Percentiles rank a stretch among this genome's conserved stretches.
Conservation (phyloP, 2,113 vertebrate species). For the Bufo bufo region DNA sequence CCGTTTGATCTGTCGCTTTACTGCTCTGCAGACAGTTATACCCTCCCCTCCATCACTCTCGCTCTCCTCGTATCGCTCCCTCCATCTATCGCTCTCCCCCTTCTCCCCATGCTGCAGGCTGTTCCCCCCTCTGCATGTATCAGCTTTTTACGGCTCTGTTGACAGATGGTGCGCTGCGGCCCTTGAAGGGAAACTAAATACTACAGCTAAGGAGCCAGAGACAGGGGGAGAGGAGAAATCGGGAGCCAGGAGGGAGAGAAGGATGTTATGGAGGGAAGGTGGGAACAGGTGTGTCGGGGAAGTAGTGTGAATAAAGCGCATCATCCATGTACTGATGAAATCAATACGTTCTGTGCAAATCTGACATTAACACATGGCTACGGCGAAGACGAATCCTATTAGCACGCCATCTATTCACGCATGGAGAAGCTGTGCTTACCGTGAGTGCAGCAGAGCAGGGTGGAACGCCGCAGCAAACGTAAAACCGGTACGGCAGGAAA, state of each 20-base stretch:
- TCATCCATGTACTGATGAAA: background rate
- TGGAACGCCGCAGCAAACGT: background rate
- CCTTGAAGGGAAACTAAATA: conserved; percentile 58
- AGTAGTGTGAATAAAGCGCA: background rate
- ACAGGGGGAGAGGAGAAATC: background rate
- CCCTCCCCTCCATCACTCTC: background rate
- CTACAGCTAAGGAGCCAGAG: conserved; percentile 37
- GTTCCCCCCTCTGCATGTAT: conserved; percentile 51
- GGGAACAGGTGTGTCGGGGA: background rate
- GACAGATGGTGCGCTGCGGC: conserved; percentile 57
- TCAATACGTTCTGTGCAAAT: background rate
- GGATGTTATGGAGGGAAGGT: background rate
- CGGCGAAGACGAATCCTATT: background rate
- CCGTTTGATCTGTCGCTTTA: conserved; percentile 13
- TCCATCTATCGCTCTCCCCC: conserved; percentile 15
- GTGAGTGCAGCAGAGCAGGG: background rate
- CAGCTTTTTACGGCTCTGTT: conserved; percentile 53
- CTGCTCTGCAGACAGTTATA: conserved; percentile 14
- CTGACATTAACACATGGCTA: background rate
- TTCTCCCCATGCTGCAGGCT: conserved; percentile 39
- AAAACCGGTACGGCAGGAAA: background rate
- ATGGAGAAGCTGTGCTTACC: background rate
- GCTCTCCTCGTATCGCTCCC: background rate
- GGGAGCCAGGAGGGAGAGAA: background rate
- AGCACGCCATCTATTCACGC: background rate